A percentile compares a stretch with the other conserved stretches of the same genome.
Conservation (phyloP, 2,113 vertebrate species). For the Crocuta crocuta region DNA sequence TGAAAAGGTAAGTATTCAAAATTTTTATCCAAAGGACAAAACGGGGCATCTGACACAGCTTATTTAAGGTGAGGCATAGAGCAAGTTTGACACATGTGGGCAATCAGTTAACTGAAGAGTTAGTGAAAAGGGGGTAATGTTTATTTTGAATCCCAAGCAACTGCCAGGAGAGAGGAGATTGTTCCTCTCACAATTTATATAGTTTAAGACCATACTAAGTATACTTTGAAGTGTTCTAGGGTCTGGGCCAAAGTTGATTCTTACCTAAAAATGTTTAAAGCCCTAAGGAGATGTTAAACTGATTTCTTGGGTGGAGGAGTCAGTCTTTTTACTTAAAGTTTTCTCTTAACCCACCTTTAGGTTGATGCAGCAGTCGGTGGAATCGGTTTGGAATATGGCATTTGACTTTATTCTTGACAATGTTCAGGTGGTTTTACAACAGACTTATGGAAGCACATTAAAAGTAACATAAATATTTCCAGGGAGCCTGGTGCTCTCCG, state of each 20-base stretch:
- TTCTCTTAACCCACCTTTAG: constrained; percentile 81
- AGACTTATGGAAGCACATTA: constrained; percentile 97
- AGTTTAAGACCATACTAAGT: neutral
- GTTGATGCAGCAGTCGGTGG: constrained; percentile 97
- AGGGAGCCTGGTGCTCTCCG: constrained; percentile 85
- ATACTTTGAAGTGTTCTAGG: neutral
- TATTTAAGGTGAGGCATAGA: neutral
- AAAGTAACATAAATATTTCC: constrained; percentile 91
- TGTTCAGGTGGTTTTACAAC: constrained; percentile 98
- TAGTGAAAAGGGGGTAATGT: neutral
- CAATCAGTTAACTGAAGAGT: neutral
- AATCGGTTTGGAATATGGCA: constrained; percentile 99
- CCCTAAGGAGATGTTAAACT: neutral
- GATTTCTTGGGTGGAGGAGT: neutral
- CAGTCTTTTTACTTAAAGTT: neutral
- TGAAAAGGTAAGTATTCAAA: constrained; percentile 91
- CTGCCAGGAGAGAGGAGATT: neutral
- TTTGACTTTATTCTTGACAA: constrained; percentile 99
- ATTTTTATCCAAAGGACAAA: neutral
- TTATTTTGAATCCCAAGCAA: neutral
- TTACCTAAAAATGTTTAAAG: neutral
- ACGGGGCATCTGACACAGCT: neutral
- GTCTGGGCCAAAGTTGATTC: neutral
- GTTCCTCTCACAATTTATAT: neutral
- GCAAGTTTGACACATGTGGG: neutral